Base-by-base conservation (phyloP, 2,888 invertebrate species). In the Clivina fossor region DNA sequence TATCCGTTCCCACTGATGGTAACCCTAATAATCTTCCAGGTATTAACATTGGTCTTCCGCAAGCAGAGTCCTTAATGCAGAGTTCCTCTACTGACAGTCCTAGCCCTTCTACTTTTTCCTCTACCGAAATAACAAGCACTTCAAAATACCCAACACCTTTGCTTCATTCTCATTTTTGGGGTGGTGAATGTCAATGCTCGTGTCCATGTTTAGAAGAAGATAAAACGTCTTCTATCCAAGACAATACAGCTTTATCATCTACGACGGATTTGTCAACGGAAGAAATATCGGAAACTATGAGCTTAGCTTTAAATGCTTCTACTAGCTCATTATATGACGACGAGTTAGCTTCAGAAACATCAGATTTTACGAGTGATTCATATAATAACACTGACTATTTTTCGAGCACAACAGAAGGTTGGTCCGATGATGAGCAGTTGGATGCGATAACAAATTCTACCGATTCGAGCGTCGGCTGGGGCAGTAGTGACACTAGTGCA, bases 121-220 rank as follows among this genome's bases (percentile, higher is more conserved):
- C 30, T n/a, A 47, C 47, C 5, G 38, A 37, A n/a, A 19, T 38
- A 37, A 43, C 50, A 41, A 32, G 55, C 44, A 41, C 51, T 38
- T 33, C 55, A 56, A 46, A 58, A 48, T 60, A 60, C 40, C 63
- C 63, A 18, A 61, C 63, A 48, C 62, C 64, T 48, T 48, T 64
- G 40, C 58, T 61, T 35, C 43, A 66, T 49, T 72, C 74, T 59
- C 71, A 63, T 60, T 65, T 66, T 28, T 78, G 77, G 75, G 85
- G 85, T 60, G 86, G 86, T 33, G 83, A 81, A 66, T 88, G 88
- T 70, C 83, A 85, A 68, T 88, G 88, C 70, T 83, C 83, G 9
- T 88, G 88, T 69, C 88, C 88, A 26, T 79, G 82, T 68, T 80
- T 86, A 71, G 80, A 79, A 58, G 70, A 72, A 61, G 73, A 66